Percentiles rank a stretch among this genome's conserved stretches.
phyloP scores from a whole-genome alignment of 1,140 invertebrate genomes.

The Euschistus heros region DNA sequence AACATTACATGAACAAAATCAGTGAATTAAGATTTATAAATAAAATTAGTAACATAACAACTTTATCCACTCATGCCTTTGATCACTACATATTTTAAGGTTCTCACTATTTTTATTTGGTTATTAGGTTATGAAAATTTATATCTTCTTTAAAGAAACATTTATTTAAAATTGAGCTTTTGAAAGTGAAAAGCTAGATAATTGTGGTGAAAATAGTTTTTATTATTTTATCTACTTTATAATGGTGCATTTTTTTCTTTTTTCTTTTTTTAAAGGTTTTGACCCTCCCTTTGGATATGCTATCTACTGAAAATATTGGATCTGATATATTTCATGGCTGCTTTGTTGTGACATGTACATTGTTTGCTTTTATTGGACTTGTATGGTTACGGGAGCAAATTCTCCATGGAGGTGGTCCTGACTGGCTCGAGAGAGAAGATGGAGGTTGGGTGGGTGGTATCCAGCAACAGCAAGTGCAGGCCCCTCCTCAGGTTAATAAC shows the following conservation, averaged over 20 bases:
- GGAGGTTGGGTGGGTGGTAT: constrained; percentile 13
- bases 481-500: constrained; percentile 19
- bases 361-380: constrained; percentile 92
- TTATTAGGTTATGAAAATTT: too few relatives aligned
- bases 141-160: too few relatives aligned
- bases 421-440: constrained; percentile 68
- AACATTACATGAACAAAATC: too few relatives aligned
- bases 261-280: constrained; percentile 53
- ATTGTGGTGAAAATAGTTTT: too few relatives aligned
- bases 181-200: too few relatives aligned
- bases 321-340: constrained; percentile 92
- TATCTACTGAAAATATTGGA: constrained; percentile 85
- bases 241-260: neutral
- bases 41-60: too few relatives aligned
- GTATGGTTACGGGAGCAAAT: constrained; percentile 98
- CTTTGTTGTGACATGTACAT: constrained; percentile 91
- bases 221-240: too few relatives aligned
- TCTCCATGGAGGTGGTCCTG: constrained; percentile 89
- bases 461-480: constrained; percentile 14
- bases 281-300: constrained; percentile 80
- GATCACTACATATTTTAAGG: too few relatives aligned
- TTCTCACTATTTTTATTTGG: too few relatives aligned
- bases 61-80: too few relatives aligned
- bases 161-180: too few relatives aligned
- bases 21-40: too few relatives aligned